These are phyloP conservation scores for Notodonta ziczac DNA, from an alignment of 2,888 invertebrate genomes.

Conservation along the genomic window DNA sequence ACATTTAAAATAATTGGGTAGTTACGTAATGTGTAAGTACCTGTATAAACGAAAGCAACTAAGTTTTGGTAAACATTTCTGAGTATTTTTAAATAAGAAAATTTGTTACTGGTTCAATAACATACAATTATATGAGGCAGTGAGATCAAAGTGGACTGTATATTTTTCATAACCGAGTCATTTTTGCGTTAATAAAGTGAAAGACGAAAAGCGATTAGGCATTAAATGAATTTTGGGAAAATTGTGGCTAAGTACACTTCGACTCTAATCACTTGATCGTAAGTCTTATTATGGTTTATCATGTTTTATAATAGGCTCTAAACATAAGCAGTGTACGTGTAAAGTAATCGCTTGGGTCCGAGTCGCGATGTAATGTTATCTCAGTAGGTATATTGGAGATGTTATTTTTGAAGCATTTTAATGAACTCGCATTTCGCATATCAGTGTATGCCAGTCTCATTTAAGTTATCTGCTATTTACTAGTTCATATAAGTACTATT, in stretches of 20 bases:
- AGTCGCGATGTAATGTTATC: background rate
- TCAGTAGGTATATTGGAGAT: constrained; percentile 3
- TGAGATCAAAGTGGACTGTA: too few species aligned
- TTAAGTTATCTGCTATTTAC: background rate
- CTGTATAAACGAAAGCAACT: background rate
- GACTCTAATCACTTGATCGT: too few species aligned
- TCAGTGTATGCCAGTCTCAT: constrained; percentile 14
- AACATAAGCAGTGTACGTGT: too few species aligned
- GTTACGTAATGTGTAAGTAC: background rate
- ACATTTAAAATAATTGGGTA: too few species aligned
- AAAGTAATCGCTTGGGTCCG: background rate
- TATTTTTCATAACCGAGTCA: too few species aligned
- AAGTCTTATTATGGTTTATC: too few species aligned
- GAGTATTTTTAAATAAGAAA: constrained; percentile 18
- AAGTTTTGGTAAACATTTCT: background rate
- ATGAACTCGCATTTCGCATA: constrained; percentile 33
- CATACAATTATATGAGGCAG: background rate
- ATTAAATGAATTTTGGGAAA: too few species aligned
- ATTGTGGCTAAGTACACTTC: too few species aligned
- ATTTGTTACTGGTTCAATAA: constrained; percentile 29
- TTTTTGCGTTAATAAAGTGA: too few species aligned
- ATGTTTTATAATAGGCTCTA: too few species aligned
- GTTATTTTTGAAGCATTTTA: constrained; percentile 33
- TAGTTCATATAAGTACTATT: background rate
- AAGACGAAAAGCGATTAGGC: too few species aligned